phyloP scores from a whole-genome alignment of 2,113 vertebrate genomes.

The Ivindomyrus marchei region DNA sequence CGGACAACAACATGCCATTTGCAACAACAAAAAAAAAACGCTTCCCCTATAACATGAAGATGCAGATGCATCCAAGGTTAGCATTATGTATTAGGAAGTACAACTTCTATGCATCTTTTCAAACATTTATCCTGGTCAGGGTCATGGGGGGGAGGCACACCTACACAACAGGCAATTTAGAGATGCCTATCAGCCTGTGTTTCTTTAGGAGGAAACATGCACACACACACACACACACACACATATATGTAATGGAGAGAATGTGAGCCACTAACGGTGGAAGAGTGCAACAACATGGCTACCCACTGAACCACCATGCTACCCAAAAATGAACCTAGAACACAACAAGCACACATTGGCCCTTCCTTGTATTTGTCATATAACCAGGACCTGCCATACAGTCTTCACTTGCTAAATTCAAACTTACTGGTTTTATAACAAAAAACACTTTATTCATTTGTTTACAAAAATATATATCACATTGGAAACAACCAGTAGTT shows the following conservation, averaged over 20 bases:
- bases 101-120: neutral
- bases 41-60: neutral
- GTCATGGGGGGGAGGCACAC: neutral
- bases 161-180: neutral
- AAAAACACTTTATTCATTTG: neutral
- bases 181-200: neutral
- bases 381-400: neutral
- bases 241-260: neutral
- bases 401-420: neutral
- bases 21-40: neutral
- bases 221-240: neutral
- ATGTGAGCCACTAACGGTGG: neutral
- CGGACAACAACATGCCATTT: neutral
- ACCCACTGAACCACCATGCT: neutral
- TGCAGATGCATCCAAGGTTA: neutral
- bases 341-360: neutral
- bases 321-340: neutral
- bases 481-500: neutral
- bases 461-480: neutral
- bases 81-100: neutral
- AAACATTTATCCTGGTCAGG: neutral
- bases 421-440: neutral
- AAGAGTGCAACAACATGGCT: neutral
- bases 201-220: neutral
- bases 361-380: neutral